Evolutionary conservation across 2,797 vertebrate species (phyloP).

Genomic region (Bovichtus variegatus): DNA sequence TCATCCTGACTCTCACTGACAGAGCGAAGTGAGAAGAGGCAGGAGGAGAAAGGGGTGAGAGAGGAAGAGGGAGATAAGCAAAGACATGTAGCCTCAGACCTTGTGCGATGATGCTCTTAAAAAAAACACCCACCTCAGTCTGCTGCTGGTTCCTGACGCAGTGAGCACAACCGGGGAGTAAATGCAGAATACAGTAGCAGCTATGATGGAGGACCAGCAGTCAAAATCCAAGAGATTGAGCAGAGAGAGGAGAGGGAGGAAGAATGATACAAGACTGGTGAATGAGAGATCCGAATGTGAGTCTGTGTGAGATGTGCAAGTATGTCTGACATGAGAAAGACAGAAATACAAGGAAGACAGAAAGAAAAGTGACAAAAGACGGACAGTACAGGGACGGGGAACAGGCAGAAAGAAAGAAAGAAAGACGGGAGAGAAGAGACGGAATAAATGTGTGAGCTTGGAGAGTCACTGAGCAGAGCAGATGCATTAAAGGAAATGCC

Average conservation of each 20-base stretch:
- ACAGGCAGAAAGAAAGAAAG: constrained; percentile 35
- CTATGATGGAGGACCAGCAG: constrained; percentile 58
- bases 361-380: constrained; percentile 57
- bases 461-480: constrained; percentile 71
- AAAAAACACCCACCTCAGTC: constrained; percentile 84
- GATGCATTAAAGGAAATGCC: constrained; percentile 77
- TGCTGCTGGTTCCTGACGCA: constrained; percentile 80
- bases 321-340: constrained; percentile 58
- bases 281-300: constrained; percentile 55
- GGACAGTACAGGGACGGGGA: constrained; percentile 44
- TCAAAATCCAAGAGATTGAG: constrained; percentile 67
- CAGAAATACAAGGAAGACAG: constrained; percentile 31
- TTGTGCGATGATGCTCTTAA: constrained; percentile 62
- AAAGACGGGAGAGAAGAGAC: constrained; percentile 50
- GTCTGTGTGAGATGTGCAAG: constrained; percentile 58
- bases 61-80: constrained; percentile 43
- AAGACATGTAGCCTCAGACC: constrained; percentile 64
- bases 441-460: constrained; percentile 73
- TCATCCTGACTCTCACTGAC: constrained; percentile 57
- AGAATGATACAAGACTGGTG: constrained; percentile 49
- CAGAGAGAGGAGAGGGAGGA: constrained; percentile 37
- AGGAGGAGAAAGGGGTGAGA: constrained; percentile 28
- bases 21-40: constrained; percentile 53
- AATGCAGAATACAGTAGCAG: constrained; percentile 65
- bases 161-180: constrained; percentile 69